phyloP scores from a whole-genome alignment of 2,888 invertebrate genomes.

The Horisme vitalbata region DNA sequence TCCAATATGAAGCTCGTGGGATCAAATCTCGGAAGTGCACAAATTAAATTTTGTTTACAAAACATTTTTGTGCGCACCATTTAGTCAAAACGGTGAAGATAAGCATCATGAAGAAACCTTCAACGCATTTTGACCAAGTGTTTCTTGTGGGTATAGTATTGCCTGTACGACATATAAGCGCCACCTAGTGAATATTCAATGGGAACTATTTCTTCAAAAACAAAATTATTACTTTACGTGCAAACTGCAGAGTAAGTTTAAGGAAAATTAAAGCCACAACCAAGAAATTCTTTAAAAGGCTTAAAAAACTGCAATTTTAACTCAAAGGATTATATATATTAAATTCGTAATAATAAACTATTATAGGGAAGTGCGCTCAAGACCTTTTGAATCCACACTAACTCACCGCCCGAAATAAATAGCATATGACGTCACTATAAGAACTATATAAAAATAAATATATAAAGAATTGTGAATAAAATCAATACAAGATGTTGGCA shows the following conservation, averaged over 20 bases:
- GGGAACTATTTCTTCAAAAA: too few species aligned
- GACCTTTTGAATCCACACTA: constrained; percentile 55
- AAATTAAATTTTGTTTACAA: neutral
- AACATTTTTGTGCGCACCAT: too few species aligned
- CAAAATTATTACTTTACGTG: constrained; percentile 1
- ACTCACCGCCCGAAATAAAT: constrained; percentile 57
- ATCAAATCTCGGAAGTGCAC: too few species aligned
- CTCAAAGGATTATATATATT: constrained; percentile 1
- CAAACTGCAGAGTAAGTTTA: constrained; percentile 7
- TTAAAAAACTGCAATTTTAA: neutral
- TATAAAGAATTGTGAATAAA: constrained; percentile 22
- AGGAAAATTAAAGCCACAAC: constrained; percentile 1
- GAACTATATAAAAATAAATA: constrained; percentile 34
- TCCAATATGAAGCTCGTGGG: too few species aligned
- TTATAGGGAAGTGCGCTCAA: constrained; percentile 32
- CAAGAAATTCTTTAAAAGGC: neutral
- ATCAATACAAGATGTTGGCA: too few species aligned
- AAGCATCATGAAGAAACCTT: too few species aligned
- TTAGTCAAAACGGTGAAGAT: too few species aligned
- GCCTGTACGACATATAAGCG: too few species aligned
- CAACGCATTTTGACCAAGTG: too few species aligned
- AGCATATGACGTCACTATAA: constrained; percentile 27
- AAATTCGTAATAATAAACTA: constrained; percentile 17
- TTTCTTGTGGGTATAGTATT: too few species aligned
- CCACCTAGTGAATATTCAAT: neutral